Evolutionary conservation across 2,888 invertebrate species (phyloP).

Genomic region (Tachina lurida): DNA sequence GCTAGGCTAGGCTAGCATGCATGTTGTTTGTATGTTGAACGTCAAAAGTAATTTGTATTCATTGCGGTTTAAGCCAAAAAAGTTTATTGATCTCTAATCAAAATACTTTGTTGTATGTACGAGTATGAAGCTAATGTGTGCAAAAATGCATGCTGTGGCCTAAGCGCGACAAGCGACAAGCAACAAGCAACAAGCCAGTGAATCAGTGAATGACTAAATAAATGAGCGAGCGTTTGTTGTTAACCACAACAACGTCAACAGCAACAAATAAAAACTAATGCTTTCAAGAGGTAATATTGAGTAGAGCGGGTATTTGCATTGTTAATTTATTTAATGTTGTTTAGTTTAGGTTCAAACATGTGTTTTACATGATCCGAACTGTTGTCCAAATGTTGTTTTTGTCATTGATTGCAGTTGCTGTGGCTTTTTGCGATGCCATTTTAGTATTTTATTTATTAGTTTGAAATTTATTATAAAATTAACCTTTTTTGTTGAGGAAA

Average conservation of each 20-base stretch:
- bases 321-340: constrained; percentile 65
- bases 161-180: constrained; percentile 13
- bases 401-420: constrained; percentile 27
- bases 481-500: constrained; percentile 43
- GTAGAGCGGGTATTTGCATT: constrained; percentile 42
- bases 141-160: constrained; percentile 5
- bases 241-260: not conserved
- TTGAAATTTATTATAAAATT: constrained; percentile 57
- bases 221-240: constrained; percentile 14
- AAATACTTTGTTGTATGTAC: constrained; percentile 52
- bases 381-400: constrained; percentile 44
- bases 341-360: constrained; percentile 64
- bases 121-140: constrained; percentile 1
- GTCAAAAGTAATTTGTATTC: constrained; percentile 71
- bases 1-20: not conserved
- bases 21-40: constrained; percentile 52
- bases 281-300: not conserved
- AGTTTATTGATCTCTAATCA: constrained; percentile 71
- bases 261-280: not conserved
- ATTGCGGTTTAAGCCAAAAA: constrained; percentile 67
- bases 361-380: constrained; percentile 68
- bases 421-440: constrained; percentile 19
- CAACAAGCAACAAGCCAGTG: constrained; percentile 18
- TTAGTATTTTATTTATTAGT: constrained; percentile 45
- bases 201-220: constrained; percentile 41